Percentiles rank a stretch among this genome's conserved stretches.
These are phyloP conservation scores for Anneissia japonica DNA, from an alignment of 35 echinoderm and acorn worm genomes.

Conservation along the genomic window DNA sequence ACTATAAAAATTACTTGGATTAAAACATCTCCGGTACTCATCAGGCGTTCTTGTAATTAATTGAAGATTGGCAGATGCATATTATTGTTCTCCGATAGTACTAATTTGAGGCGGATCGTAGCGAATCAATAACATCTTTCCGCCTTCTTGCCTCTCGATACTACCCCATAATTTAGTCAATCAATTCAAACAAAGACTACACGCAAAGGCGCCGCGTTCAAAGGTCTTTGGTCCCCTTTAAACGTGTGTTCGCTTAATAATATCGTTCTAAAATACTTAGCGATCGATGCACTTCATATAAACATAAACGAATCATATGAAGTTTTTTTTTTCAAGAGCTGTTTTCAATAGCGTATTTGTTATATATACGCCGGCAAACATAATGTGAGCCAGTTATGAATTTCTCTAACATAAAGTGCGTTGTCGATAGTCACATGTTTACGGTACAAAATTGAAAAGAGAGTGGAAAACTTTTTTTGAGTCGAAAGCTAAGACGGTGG, in stretches of 20 bases:
- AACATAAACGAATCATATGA: neutral
- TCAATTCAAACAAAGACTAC: neutral
- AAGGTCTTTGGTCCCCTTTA: neutral
- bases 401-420: no score
- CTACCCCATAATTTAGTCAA: neutral
- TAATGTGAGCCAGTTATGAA: no score
- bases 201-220: neutral
- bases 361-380: no score
- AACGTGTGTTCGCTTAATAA: neutral
- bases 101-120: constrained; percentile 1
- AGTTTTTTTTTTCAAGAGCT: neutral
- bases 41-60: neutral
- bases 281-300: neutral
- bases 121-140: neutral
- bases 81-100: neutral
- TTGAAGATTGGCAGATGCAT: neutral
- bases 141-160: neutral
- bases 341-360: neutral
- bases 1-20: no score
- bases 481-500: neutral
- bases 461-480: no score
- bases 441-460: no score
- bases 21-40: neutral
- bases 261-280: neutral
- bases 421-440: no score